Percentiles rank a stretch among this genome's conserved stretches.
phyloP scores from a whole-genome alignment of 64 coral and sea anemone species.

The Acropora yongei region DNA sequence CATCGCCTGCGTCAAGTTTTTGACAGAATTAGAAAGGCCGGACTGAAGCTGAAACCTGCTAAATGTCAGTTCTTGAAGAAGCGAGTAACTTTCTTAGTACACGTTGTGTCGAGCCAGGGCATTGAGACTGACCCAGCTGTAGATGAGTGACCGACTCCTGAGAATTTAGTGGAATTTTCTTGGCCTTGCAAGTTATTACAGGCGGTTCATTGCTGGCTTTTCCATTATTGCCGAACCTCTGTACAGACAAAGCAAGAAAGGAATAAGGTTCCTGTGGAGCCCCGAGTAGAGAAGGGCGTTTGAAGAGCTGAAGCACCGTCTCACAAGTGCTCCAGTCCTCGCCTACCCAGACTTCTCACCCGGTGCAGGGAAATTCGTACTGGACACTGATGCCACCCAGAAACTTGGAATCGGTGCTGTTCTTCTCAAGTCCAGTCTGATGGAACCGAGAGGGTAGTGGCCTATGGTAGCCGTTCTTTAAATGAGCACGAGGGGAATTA shows the following conservation, averaged over 20 bases:
- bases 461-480: constrained; percentile 39
- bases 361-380: not conserved
- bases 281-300: no score
- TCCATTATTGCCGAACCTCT: constrained; percentile 59
- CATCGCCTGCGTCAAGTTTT: not conserved
- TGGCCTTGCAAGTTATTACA: not conserved
- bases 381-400: constrained; percentile 2
- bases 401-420: constrained; percentile 31
- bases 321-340: no score
- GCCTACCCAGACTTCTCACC: no score
- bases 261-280: no score
- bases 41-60: constrained; percentile 38
- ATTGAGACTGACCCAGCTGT: constrained; percentile 45
- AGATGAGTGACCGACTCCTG: not conserved
- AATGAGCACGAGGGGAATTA: constrained; percentile 37
- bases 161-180: constrained; percentile 1
- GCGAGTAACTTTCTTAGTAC: constrained; percentile 55
- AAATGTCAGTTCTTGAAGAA: constrained; percentile 46
- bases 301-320: no score
- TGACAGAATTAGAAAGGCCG: not conserved
- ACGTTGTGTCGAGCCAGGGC: constrained; percentile 17
- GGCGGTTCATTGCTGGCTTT: constrained; percentile 9
- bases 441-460: constrained; percentile 54
- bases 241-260: constrained; percentile 7
- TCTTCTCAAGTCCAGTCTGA: constrained; percentile 31